Percentiles rank a stretch among this genome's conserved stretches.
phyloP scores from a whole-genome alignment of 2,113 vertebrate species.

The Rhynchomys soricoides region DNA sequence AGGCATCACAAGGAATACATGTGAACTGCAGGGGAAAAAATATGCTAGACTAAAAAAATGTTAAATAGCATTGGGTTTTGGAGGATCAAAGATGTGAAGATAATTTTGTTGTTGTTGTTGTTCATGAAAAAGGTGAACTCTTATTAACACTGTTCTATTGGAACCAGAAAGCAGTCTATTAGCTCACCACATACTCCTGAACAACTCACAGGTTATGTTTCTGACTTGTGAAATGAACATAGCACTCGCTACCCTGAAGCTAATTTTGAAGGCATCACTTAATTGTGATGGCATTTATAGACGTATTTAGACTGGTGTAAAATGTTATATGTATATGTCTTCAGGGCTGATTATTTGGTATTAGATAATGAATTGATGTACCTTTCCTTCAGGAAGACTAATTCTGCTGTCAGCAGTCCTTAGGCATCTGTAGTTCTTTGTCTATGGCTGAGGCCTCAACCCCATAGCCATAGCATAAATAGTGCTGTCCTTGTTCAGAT shows the following conservation, averaged over 20 bases:
- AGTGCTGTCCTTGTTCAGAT: not conserved
- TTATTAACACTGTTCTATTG: not conserved
- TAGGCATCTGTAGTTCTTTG: not conserved
- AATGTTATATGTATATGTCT: not conserved
- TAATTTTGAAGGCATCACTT: not conserved
- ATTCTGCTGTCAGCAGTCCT: not conserved
- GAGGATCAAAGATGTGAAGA: not conserved
- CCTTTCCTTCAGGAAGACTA: not conserved
- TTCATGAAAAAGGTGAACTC: not conserved
- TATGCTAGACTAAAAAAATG: not conserved
- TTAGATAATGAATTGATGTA: not conserved
- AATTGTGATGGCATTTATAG: not conserved
- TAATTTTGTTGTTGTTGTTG: constrained; percentile 2
- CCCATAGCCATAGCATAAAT: not conserved
- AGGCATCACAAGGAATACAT: not conserved
- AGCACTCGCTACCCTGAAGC: not conserved
- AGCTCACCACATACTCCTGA: not conserved
- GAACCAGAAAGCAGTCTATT: constrained; percentile 30
- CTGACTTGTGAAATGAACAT: not conserved
- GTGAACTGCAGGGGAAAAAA: not conserved
- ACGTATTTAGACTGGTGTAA: not conserved
- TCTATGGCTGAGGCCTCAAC: not conserved
- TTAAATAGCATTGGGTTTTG: constrained; percentile 6
- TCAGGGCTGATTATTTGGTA: no score
- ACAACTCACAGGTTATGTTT: not conserved